Evolutionary conservation across 2,797 vertebrate species (phyloP).

Genomic region (Poecilia gillii): DNA sequence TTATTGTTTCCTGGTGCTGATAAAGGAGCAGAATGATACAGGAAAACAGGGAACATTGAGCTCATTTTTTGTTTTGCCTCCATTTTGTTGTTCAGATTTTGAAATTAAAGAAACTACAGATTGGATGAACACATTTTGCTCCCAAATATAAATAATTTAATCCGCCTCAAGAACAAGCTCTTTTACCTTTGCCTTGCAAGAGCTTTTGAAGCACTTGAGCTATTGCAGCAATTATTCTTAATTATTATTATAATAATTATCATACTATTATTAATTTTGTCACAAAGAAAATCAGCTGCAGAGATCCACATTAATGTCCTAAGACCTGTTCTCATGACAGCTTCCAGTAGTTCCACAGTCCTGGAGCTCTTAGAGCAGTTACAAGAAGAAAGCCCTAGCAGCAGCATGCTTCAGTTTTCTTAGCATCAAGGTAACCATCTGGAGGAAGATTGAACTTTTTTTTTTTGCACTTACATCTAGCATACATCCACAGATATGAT

Average conservation of each 20-base stretch:
- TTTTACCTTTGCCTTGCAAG: neutral
- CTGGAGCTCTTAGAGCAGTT: neutral
- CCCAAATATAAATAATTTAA: neutral
- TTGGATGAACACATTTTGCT: neutral
- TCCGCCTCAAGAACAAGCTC: neutral
- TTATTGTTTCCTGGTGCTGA: conserved; percentile 7
- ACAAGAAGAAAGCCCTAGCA: neutral
- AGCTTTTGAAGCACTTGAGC: neutral
- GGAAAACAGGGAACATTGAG: neutral
- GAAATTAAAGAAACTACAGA: neutral
- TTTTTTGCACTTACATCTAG: neutral
- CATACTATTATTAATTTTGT: neutral
- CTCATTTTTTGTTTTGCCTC: neutral
- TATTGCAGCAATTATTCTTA: neutral
- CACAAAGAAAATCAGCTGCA: neutral
- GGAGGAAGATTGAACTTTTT: neutral
- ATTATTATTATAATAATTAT: too few species aligned
- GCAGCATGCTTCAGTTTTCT: neutral
- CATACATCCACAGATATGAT: neutral
- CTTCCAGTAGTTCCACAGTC: neutral
- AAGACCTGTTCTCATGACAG: neutral
- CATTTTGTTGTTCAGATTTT: neutral
- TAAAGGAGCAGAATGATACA: neutral
- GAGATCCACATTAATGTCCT: neutral
- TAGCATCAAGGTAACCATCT: neutral